Evolutionary conservation across 2,888 invertebrate species (phyloP).

Genomic region (Dermolepida albohirtum): DNA sequence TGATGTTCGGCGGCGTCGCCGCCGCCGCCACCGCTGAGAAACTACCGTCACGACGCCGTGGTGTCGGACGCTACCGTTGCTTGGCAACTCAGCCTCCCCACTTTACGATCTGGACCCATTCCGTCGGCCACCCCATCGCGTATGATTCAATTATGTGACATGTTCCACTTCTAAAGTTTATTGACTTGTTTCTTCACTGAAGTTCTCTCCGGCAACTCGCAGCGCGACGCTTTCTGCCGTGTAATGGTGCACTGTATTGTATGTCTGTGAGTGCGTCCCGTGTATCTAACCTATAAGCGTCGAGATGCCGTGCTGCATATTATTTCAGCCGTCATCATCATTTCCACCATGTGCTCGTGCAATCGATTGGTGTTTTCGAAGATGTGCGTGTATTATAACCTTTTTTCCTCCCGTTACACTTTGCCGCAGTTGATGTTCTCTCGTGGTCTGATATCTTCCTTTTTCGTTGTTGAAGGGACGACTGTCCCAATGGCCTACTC

Average conservation of each 20-base stretch:
- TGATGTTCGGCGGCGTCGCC: conserved; percentile 64
- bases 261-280: no score
- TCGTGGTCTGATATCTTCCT: no score
- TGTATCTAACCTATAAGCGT: conserved; percentile 12
- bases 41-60: conserved; percentile 56
- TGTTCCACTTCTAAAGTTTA: conserved; percentile 61
- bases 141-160: conserved; percentile 65
- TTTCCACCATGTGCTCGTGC: no score
- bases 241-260: neutral
- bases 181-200: conserved; percentile 61
- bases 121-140: conserved; percentile 51
- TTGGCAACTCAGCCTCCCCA: conserved; percentile 64
- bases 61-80: conserved; percentile 62
- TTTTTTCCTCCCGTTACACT: no score
- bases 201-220: conserved; percentile 15
- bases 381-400: no score
- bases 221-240: conserved; percentile 11
- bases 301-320: neutral
- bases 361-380: no score
- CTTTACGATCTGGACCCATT: conserved; percentile 47
- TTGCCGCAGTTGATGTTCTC: no score
- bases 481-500: no score
- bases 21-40: conserved; percentile 50
- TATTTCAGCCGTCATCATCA: no score
- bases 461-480: no score